A percentile compares a stretch with the other conserved stretches of the same genome.
phyloP scores from a whole-genome alignment of 2,797 vertebrate species.

The Falco columbarius region DNA sequence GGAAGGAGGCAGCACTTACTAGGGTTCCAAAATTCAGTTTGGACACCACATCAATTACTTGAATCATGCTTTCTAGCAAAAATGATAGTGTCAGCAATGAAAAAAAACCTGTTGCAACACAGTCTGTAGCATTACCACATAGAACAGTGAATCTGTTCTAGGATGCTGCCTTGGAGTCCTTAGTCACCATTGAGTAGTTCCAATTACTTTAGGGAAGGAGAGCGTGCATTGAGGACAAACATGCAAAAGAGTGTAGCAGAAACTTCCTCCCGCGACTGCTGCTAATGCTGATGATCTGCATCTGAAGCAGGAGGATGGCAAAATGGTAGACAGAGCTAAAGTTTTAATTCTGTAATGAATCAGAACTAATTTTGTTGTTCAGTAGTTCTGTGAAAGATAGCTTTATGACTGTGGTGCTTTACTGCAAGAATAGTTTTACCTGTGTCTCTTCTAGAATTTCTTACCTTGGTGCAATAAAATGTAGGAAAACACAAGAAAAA shows the following conservation, averaged over 20 bases:
- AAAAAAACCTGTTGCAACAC: background rate
- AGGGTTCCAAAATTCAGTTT: background rate
- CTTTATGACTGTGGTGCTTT: background rate
- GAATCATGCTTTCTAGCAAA: background rate
- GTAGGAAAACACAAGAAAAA: background rate
- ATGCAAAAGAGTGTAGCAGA: fast-evolving
- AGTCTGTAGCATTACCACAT: background rate
- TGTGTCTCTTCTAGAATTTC: background rate
- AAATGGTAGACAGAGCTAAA: background rate
- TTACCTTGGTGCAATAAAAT: background rate
- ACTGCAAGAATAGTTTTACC: background rate
- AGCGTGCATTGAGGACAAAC: background rate
- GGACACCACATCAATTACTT: background rate
- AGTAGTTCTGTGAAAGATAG: background rate
- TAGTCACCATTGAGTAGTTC: background rate
- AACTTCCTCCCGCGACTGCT: background rate
- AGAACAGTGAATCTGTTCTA: background rate
- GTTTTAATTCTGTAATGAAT: background rate
- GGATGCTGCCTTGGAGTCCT: background rate
- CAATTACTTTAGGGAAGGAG: background rate
- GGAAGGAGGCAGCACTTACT: background rate
- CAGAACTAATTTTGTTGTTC: background rate
- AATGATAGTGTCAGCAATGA: background rate
- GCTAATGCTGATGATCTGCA: background rate
- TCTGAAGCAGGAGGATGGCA: background rate